Evolutionary conservation across 2,113 vertebrate species (phyloP).

Genomic region (Esox niger): DNA sequence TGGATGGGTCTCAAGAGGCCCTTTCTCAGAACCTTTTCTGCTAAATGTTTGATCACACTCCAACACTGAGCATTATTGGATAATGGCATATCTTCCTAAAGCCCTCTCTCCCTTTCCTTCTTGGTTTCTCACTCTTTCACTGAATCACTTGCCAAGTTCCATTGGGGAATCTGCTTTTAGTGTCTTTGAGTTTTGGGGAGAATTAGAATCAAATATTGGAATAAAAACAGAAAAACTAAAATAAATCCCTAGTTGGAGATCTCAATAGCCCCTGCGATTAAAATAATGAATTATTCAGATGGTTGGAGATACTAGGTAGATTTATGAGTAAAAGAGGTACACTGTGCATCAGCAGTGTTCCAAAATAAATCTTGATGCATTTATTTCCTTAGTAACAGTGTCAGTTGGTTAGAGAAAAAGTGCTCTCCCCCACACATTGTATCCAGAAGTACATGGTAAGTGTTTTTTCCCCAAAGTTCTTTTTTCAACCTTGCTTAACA

Average conservation of each 20-base stretch:
- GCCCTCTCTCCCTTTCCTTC: conserved; percentile 9
- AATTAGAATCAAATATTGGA: conserved; percentile 6
- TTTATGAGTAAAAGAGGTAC: neutral
- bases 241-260: conserved; percentile 1
- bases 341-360: neutral
- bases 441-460: conserved; percentile 23
- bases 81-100: conserved; percentile 22
- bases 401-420: too few species aligned
- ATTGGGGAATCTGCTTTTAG: conserved; percentile 27
- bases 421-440: neutral
- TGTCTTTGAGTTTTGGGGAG: conserved; percentile 27
- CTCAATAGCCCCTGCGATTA: neutral
- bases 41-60: conserved; percentile 9
- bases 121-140: conserved; percentile 10
- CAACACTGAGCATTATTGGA: conserved; percentile 13
- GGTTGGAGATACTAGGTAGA: neutral
- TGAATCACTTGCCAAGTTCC: conserved; percentile 25
- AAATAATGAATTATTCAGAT: neutral
- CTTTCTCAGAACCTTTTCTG: neutral
- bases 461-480: conserved; percentile 21
- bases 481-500: conserved; percentile 23
- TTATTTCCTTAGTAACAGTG: neutral
- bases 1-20: conserved; percentile 4
- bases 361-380: neutral
- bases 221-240: conserved; percentile 2